Evolutionary conservation across 2,888 invertebrate species (phyloP).

Genomic region (Physocephala rufipes): DNA sequence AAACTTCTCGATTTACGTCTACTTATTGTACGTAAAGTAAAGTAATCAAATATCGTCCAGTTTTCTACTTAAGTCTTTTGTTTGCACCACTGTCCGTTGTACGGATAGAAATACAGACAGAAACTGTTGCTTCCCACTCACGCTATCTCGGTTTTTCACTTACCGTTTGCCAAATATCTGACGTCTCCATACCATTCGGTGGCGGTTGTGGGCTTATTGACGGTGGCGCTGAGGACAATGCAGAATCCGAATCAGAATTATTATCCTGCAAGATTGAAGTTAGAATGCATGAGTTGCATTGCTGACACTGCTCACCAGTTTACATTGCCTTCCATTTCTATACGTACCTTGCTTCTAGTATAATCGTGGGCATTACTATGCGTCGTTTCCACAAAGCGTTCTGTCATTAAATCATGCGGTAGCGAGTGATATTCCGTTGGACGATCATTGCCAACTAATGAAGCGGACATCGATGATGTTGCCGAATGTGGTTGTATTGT

Average conservation of each 20-base stretch:
- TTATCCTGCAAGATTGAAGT: constrained; percentile 48
- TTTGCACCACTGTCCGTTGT: too few species aligned
- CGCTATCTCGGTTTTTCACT: constrained; percentile 37
- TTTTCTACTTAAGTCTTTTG: constrained; percentile 12
- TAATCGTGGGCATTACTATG: constrained; percentile 52
- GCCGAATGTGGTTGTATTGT: neutral
- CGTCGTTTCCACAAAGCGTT: constrained; percentile 48
- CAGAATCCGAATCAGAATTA: constrained; percentile 73
- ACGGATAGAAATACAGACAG: neutral
- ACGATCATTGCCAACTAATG: constrained; percentile 12
- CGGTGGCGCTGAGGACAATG: constrained; percentile 75
- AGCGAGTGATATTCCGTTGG: constrained; percentile 43
- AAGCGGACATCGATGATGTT: constrained; percentile 14
- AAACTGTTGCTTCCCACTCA: neutral
- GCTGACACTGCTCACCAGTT: neutral
- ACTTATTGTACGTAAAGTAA: too few species aligned
- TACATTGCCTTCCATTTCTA: too few species aligned
- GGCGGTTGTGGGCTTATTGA: constrained; percentile 76
- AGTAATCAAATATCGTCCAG: neutral
- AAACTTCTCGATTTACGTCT: constrained; percentile 21
- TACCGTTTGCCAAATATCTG: constrained; percentile 66
- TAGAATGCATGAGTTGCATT: constrained; percentile 9
- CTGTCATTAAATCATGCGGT: constrained; percentile 52
- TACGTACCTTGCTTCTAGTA: constrained; percentile 54
- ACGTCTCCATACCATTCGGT: constrained; percentile 59